Evolutionary conservation across 2,888 invertebrate genomes (phyloP), one percentile per base, ranked within the genome.

Genomic region (Polyploca ridens): DNA sequence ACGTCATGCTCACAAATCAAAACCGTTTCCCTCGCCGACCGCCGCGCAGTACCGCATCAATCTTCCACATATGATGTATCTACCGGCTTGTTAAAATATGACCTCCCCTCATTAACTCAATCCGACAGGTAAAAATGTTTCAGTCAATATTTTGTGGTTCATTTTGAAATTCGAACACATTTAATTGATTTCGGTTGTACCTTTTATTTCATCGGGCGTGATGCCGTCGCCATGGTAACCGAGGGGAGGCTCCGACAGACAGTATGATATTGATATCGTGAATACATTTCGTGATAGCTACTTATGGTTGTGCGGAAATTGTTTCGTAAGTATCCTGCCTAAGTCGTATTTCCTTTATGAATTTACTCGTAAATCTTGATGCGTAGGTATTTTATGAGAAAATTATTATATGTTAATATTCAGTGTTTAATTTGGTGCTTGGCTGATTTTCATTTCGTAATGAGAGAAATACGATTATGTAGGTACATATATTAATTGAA

Each of bases 31-130:
- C 85, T 87, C 83, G 78, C 73, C 70, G 76, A 70, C 73, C 75
- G 73, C 70, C 35, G 35, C 35, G 35, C 35, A 0, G 6, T 4
- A 4, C 70, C 79, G 82, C 89, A 90, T 90, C 88, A 89, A 90
- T 90, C 87, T 88, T 84, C 81, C 73, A 78, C 79, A 82, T 81
- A 82, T 90, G 90, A 93, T 92, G 89, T 90, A 92, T 91, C 77
- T 82, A 74, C 77, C 70, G 72, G 76, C 46, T 77, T 67, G 75
- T 76, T 88, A 85, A 88, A 91, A 89, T 90, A 89, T 84, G 86
- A 81, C 77, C 77, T 76, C 73, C 69, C 72, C 83, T 88, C 86
- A 90, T 89, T 89, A 87, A 88, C 72, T 74, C 81, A 80, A 81
- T 65, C 49, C 41, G 57, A 66, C 62, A 19, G 46, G 57, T 54